Percentiles rank a stretch among this genome's conserved stretches.
phyloP scores from a whole-genome alignment of 2,888 invertebrate genomes.

The Sepioteuthis lessoniana region DNA sequence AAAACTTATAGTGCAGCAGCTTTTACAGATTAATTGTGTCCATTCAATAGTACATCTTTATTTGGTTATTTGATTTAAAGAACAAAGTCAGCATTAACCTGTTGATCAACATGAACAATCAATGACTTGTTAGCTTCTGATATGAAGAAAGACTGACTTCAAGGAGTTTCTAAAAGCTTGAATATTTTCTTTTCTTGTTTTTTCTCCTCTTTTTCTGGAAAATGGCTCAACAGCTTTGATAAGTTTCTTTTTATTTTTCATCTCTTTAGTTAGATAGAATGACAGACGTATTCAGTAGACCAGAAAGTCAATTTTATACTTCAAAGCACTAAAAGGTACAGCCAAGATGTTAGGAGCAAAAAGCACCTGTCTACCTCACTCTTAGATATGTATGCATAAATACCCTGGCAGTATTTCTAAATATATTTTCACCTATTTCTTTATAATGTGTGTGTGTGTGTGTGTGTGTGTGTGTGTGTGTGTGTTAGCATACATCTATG shows the following conservation, averaged over 20 bases:
- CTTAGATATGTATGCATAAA: background rate
- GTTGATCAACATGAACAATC: background rate
- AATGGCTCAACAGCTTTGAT: background rate
- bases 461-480: background rate
- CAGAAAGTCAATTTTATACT: slow-evolving; percentile 33
- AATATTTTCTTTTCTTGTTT: background rate
- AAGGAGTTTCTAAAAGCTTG: background rate
- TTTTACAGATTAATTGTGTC: no score
- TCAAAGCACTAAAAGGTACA: background rate
- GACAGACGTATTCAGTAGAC: background rate
- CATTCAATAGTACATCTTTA: no score
- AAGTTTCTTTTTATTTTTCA: background rate
- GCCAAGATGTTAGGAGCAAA: background rate
- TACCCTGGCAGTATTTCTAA: background rate
- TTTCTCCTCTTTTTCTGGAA: background rate
- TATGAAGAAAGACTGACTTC: background rate
- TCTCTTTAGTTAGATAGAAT: background rate
- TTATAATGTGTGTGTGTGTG: background rate
- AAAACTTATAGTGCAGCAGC: no score
- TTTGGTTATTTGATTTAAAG: no score
- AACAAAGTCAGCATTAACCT: background rate
- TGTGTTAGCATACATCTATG: background rate
- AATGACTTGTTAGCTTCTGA: no score
- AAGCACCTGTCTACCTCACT: background rate
- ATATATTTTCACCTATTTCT: background rate